Evolutionary conservation across 2,797 vertebrate species (phyloP).

Genomic region (Anomalospiza imberbis): DNA sequence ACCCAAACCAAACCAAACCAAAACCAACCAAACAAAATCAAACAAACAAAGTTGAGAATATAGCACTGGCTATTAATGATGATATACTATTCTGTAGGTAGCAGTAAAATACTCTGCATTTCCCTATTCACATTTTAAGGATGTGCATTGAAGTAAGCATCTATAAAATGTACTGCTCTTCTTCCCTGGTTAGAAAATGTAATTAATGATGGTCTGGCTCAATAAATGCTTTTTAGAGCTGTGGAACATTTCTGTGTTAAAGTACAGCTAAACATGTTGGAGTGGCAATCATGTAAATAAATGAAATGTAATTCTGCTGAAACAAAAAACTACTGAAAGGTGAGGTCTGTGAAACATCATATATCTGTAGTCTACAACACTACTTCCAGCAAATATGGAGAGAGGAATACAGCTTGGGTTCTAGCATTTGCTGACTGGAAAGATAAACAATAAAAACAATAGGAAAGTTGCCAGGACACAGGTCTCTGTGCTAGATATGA

Average conservation of each 20-base stretch:
- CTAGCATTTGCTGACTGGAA: constrained; percentile 29
- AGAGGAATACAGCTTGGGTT: constrained; percentile 11
- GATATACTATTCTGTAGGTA: background rate
- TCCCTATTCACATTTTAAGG: background rate
- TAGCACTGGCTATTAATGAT: background rate
- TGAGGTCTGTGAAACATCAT: constrained; percentile 14
- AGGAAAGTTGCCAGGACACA: constrained; percentile 40
- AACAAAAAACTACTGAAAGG: constrained; percentile 20
- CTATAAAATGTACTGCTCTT: background rate
- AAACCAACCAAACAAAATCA: background rate
- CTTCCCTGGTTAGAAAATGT: background rate
- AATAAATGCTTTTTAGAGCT: background rate
- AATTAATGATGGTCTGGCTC: background rate
- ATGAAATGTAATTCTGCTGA: constrained; percentile 33
- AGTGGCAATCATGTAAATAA: background rate
- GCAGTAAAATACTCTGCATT: background rate
- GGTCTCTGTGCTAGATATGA: constrained; percentile 28
- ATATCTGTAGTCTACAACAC: constrained; percentile 27
- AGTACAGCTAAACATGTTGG: constrained; percentile 12
- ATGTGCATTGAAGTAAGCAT: background rate
- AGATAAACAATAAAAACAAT: constrained; percentile 43
- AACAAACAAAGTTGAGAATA: background rate
- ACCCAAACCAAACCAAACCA: background rate
- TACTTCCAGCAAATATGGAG: background rate
- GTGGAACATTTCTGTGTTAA: constrained; percentile 1